Percentiles rank a stretch among this genome's conserved stretches.
Evolutionary conservation across 2,797 vertebrate species (phyloP).

Genomic region (Rousettus madagascariensis): DNA sequence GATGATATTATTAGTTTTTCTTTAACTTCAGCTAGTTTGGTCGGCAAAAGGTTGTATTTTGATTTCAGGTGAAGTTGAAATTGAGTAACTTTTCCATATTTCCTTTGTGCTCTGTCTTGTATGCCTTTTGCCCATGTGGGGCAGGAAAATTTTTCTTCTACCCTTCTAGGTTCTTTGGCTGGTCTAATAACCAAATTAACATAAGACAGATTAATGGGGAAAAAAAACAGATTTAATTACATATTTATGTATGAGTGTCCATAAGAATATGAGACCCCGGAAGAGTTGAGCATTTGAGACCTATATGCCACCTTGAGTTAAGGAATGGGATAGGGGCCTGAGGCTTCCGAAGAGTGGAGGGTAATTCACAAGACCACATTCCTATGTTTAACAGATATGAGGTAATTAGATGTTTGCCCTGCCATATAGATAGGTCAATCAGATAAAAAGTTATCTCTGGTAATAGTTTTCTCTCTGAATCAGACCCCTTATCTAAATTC

Average conservation of each 20-base stretch:
- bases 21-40: background rate
- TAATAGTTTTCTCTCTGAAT: background rate
- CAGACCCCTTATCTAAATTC: background rate
- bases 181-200: background rate
- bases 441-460: background rate
- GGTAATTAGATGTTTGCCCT: background rate
- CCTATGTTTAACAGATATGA: background rate
- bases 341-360: background rate
- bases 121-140: background rate
- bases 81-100: background rate
- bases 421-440: background rate
- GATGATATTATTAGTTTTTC: background rate
- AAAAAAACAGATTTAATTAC: background rate
- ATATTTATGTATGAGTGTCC: background rate
- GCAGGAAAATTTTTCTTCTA: background rate
- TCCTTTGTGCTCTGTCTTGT: background rate
- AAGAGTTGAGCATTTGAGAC: background rate
- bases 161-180: background rate
- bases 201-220: background rate
- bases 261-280: background rate
- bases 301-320: background rate
- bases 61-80: slow-evolving; percentile 20
- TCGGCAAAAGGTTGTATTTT: background rate
- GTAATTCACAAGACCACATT: background rate
- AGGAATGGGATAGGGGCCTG: background rate